Conservation (phyloP, 1,140 invertebrate genomes). For the Leptinotarsa undecemlineata region DNA sequence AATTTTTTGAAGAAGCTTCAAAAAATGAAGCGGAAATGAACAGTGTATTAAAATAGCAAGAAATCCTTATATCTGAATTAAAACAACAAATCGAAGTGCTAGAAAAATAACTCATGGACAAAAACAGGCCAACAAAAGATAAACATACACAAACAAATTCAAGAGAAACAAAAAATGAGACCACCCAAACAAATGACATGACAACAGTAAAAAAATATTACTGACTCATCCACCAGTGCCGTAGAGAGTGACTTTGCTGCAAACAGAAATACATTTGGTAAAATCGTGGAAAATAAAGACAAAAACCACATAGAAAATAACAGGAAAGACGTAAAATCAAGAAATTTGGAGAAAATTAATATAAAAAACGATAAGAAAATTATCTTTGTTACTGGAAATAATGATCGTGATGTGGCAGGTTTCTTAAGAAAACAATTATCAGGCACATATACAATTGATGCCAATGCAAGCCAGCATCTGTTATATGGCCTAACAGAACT, state of each 20-base stretch:
- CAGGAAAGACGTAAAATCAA: neutral
- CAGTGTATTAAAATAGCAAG: neutral
- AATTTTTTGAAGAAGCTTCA: neutral
- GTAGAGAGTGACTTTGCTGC: neutral
- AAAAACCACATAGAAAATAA: neutral
- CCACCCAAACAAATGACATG: neutral
- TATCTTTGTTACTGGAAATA: constrained; percentile 1
- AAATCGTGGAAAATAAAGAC: neutral
- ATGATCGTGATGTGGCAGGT: neutral
- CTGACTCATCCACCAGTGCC: neutral
- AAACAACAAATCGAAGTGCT: neutral
- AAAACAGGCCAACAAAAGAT: neutral
- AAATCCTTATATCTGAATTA: neutral
- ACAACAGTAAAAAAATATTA: neutral
- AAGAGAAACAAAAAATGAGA: neutral
- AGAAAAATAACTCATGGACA: neutral
- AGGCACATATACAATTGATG: too few species aligned
- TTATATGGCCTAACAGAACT: too few species aligned
- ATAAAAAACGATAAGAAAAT: too few species aligned
- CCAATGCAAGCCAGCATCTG: too few species aligned
- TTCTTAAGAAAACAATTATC: neutral
- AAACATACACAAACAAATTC: too few species aligned
- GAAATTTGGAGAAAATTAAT: neutral
- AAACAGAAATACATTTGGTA: neutral
- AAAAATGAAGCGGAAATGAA: neutral